Conservation (phyloP, 2,888 invertebrate species). For the Rambutsinella grinnellia region DNA sequence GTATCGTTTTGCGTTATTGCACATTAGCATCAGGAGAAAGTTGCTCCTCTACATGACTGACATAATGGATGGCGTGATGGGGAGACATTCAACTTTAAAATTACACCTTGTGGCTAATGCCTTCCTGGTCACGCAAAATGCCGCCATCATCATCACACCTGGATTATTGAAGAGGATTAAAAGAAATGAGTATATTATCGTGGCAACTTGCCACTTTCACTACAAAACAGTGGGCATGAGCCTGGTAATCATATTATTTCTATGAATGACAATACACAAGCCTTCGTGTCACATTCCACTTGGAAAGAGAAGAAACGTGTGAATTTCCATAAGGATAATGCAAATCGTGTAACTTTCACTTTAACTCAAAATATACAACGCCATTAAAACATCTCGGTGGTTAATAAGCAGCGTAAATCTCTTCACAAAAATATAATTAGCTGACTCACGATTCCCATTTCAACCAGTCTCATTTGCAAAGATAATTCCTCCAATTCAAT, state of each 20-base stretch:
- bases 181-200: neutral
- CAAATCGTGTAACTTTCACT: too few relatives aligned
- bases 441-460: too few relatives aligned
- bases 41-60: neutral
- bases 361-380: too few relatives aligned
- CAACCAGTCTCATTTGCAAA: too few relatives aligned
- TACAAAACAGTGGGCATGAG: neutral
- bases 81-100: slow-evolving; percentile 34
- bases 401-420: too few relatives aligned
- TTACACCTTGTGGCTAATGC: slow-evolving; percentile 32
- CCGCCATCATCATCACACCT: slow-evolving; percentile 7
- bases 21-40: neutral
- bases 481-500: too few relatives aligned
- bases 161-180: neutral
- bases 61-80: slow-evolving; percentile 16
- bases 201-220: slow-evolving; percentile 15
- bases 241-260: too few relatives aligned
- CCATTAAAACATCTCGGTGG: too few relatives aligned
- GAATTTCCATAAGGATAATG: too few relatives aligned
- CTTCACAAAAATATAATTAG: too few relatives aligned
- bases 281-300: neutral
- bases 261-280: slow-evolving; percentile 10
- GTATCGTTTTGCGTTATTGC: neutral
- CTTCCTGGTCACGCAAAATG: slow-evolving; percentile 36
- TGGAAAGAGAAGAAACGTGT: neutral